These are phyloP conservation scores for Tokudaia muenninki DNA, from an alignment of 2,797 vertebrate genomes.

Conservation along the genomic window DNA sequence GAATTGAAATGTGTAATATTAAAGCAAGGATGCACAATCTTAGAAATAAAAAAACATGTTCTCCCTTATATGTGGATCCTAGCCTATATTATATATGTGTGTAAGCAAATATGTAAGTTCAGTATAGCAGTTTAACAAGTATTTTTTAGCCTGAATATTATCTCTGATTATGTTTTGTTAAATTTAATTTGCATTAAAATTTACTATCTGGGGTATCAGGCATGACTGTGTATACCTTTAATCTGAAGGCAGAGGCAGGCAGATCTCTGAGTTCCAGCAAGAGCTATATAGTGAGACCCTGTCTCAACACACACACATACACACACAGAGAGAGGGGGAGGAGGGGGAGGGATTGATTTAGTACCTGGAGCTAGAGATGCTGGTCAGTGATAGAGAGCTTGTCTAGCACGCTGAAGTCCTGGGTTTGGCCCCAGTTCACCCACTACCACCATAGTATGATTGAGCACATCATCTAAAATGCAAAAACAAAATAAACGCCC, in stretches of 20 bases:
- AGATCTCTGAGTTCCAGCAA: background rate
- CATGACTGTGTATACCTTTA: background rate
- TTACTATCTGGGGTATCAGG: background rate
- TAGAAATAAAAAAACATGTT: background rate
- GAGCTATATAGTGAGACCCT: background rate
- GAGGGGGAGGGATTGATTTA: background rate
- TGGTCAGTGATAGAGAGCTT: background rate
- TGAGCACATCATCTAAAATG: background rate
- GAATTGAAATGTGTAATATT: background rate
- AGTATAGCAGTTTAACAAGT: background rate
- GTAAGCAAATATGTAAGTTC: background rate
- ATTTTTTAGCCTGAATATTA: background rate
- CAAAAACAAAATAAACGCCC: background rate
- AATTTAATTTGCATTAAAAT: background rate
- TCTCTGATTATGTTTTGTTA: conserved; percentile 29
- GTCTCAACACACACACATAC: background rate
- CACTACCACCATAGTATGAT: background rate
- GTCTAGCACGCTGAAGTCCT: background rate
- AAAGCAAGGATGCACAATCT: background rate
- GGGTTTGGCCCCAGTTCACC: background rate
- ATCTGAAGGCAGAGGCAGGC: background rate
- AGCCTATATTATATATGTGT: background rate
- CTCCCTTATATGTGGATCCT: background rate
- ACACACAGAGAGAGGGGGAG: background rate
- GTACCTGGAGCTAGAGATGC: background rate